A percentile compares a stretch with the other conserved stretches of the same genome.
Evolutionary conservation across 2,888 invertebrate genomes (phyloP).

Genomic region (Platerodrilus igneus): DNA sequence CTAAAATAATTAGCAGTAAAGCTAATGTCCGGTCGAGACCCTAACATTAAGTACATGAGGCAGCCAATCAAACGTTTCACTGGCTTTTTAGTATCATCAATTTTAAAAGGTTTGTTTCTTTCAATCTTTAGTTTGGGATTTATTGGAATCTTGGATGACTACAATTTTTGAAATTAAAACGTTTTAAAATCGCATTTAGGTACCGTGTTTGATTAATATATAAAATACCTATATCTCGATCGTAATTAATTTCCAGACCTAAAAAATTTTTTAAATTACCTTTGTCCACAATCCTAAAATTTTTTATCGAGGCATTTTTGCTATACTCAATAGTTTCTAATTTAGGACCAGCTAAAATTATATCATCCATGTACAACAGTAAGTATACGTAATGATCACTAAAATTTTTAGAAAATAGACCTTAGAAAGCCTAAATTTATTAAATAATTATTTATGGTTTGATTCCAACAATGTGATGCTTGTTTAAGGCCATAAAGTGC

Average conservation of each 20-base stretch:
- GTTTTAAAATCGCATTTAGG: conserved; percentile 14
- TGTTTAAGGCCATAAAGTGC: conserved; percentile 3
- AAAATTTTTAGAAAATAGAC: too few relatives aligned
- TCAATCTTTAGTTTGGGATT: conserved; percentile 6
- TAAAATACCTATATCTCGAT: conserved; percentile 13
- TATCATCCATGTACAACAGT: conserved; percentile 3
- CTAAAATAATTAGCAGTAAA: conserved; percentile 13
- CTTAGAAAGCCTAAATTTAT: conserved; percentile 9
- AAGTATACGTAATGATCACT: too few relatives aligned
- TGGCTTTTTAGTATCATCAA: too few relatives aligned
- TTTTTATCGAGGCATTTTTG: conserved; percentile 8
- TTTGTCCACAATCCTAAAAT: conserved; percentile 19
- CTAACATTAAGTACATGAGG: too few relatives aligned
- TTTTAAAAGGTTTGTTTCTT: too few relatives aligned
- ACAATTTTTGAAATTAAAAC: conserved; percentile 18
- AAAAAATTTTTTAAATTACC: conserved; percentile 17
- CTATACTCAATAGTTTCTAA: background rate
- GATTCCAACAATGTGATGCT: conserved; percentile 1
- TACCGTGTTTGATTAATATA: conserved; percentile 12
- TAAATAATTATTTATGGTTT: background rate
- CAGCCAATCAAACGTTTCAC: too few relatives aligned
- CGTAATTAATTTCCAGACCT: conserved; percentile 17
- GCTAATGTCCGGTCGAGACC: conserved; percentile 10
- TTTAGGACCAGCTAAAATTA: conserved; percentile 14
- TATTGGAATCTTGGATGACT: background rate